Evolutionary conservation across 2,113 vertebrate genomes (phyloP).

Genomic region (Tonatia bakeri): DNA sequence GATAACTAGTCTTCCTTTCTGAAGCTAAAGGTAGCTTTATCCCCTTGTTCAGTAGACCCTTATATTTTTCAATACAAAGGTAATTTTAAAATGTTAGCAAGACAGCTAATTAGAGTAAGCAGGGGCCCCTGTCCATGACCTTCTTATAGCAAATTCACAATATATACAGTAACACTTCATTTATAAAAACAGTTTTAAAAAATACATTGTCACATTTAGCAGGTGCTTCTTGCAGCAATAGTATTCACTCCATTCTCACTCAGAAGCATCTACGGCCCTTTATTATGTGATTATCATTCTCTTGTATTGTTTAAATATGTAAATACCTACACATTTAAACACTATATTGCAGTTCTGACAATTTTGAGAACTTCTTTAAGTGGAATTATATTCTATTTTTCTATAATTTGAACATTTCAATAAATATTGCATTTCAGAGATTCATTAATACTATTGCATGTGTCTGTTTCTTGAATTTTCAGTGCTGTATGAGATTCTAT

Average conservation of each 20-base stretch:
- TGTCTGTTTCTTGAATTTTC: not conserved
- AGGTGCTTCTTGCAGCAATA: not conserved
- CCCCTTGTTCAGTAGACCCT: not conserved
- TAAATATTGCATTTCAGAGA: not conserved
- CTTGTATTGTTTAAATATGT: not conserved
- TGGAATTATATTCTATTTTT: not conserved
- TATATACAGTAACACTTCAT: not conserved
- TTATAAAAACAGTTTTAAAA: not conserved
- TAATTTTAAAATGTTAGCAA: not conserved
- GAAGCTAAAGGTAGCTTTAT: not conserved
- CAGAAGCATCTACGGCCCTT: not conserved
- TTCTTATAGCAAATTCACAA: not conserved
- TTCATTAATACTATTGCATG: not conserved
- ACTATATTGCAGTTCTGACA: not conserved
- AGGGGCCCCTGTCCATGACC: not conserved
- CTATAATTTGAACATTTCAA: not conserved
- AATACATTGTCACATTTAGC: not conserved
- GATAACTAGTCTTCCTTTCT: not conserved
- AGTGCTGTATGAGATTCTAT: not conserved
- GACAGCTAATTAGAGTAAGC: not conserved
- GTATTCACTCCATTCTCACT: not conserved
- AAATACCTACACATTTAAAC: not conserved
- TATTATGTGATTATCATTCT: not conserved
- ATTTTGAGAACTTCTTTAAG: not conserved
- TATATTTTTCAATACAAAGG: not conserved